A percentile compares a stretch with the other conserved stretches of the same genome.
These are phyloP conservation scores for Cathartes aura DNA, from an alignment of 2,113 vertebrate genomes.

Conservation along the genomic window DNA sequence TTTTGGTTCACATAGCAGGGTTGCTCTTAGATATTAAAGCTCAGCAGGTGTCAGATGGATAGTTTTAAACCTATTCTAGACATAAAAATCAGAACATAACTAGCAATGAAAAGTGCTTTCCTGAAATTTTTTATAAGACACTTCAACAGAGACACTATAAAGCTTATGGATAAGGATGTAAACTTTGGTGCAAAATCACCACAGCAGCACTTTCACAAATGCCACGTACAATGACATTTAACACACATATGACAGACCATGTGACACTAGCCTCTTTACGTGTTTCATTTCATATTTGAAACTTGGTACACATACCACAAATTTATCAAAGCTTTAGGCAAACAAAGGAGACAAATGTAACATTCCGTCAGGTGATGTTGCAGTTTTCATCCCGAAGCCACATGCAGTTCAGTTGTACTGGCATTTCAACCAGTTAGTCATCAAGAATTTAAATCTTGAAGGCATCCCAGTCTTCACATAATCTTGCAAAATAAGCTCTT, in stretches of 20 bases:
- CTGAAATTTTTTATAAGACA: not conserved
- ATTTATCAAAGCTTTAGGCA: not conserved
- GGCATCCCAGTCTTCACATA: not conserved
- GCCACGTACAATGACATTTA: not conserved
- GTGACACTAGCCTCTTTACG: not conserved
- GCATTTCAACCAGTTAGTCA: not conserved
- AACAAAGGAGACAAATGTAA: not conserved
- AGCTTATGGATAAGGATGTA: not conserved
- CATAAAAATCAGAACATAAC: not conserved
- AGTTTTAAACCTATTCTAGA: not conserved
- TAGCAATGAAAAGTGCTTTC: not conserved
- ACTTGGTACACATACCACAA: not conserved
- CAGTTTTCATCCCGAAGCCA: not conserved
- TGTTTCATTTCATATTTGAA: not conserved
- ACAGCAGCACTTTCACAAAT: not conserved
- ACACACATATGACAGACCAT: not conserved
- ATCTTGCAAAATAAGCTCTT: not conserved
- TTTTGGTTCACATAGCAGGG: not conserved
- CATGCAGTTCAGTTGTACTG: not conserved
- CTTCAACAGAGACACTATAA: not conserved
- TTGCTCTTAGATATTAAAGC: slow-evolving; percentile 2
- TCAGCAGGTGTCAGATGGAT: not conserved
- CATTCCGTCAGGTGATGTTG: not conserved
- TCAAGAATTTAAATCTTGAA: not conserved
- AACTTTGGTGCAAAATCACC: not conserved